phyloP scores from a whole-genome alignment of 1,140 invertebrate genomes.

The Brachionus calyciflorus region DNA sequence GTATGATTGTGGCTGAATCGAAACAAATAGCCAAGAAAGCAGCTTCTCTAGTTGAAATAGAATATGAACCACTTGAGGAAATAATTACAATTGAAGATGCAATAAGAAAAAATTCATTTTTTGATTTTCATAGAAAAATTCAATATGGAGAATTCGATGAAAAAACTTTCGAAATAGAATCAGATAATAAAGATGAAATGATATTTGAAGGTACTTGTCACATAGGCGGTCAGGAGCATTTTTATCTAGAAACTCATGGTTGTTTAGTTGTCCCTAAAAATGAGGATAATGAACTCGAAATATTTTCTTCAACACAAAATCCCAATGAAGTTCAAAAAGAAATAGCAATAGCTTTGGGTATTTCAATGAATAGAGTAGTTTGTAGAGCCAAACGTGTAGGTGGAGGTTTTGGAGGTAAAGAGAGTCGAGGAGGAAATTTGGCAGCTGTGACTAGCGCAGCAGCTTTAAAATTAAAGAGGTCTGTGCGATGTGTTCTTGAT shows the following conservation, averaged over 20 bases:
- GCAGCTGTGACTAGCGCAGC: slow-evolving; percentile 63
- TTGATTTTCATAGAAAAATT: slow-evolving; percentile 48
- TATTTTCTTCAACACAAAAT: slow-evolving; percentile 79
- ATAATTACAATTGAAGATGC: slow-evolving; percentile 67
- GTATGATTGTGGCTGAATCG: slow-evolving; percentile 68
- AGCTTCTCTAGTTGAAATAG: slow-evolving; percentile 67
- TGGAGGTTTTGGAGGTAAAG: slow-evolving; percentile 94
- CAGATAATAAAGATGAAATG: slow-evolving; percentile 60
- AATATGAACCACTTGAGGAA: slow-evolving; percentile 62
- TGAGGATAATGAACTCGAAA: slow-evolving; percentile 74
- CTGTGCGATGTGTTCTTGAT: slow-evolving; percentile 82
- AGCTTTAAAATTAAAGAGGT: slow-evolving; percentile 67
- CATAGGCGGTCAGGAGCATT: slow-evolving; percentile 90
- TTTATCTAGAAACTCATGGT: slow-evolving; percentile 83
- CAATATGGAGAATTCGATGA: slow-evolving; percentile 14
- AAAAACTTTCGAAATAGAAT: background rate
- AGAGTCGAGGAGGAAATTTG: slow-evolving; percentile 68
- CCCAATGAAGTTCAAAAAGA: slow-evolving; percentile 72
- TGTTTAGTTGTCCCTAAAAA: slow-evolving; percentile 71
- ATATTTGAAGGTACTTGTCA: slow-evolving; percentile 71
- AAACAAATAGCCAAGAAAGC: slow-evolving; percentile 67
- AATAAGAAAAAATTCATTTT: slow-evolving; percentile 58
- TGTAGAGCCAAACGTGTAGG: slow-evolving; percentile 77
- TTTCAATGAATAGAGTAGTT: slow-evolving; percentile 70
- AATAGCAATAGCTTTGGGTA: slow-evolving; percentile 70